Evolutionary conservation across 2,113 vertebrate genomes (phyloP).

Genomic region (Chaetops frenatus): DNA sequence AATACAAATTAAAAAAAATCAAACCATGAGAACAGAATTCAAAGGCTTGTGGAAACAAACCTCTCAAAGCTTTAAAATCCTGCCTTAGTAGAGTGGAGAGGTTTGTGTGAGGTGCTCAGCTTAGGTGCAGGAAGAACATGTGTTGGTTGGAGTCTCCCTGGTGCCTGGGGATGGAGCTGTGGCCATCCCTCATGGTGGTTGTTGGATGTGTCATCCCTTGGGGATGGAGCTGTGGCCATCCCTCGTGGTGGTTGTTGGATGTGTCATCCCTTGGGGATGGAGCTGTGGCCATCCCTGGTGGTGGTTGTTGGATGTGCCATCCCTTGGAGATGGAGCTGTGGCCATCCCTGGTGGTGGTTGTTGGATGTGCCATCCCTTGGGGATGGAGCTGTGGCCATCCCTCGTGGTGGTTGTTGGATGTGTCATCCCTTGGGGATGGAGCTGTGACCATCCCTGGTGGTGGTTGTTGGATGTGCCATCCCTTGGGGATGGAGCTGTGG

Average conservation of each 20-base stretch:
- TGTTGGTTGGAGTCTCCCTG: background rate
- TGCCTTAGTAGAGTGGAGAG: background rate
- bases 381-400: background rate
- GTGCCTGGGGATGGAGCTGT: background rate
- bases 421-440: background rate
- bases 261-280: background rate
- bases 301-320: background rate
- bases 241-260: rapidly evolving
- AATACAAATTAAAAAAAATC: background rate
- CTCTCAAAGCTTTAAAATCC: background rate
- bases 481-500: background rate
- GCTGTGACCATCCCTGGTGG: background rate
- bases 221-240: background rate
- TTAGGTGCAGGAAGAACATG: rapidly evolving
- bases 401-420: rapidly evolving
- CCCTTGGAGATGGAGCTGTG: background rate
- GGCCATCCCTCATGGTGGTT: rapidly evolving
- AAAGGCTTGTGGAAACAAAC: background rate
- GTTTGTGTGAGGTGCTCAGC: background rate
- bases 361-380: background rate
- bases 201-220: background rate
- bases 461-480: background rate
- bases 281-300: background rate
- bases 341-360: rapidly evolving
- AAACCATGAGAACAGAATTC: background rate